phyloP scores from a whole-genome alignment of 2,888 invertebrate species.

The Aelia acuminata region DNA sequence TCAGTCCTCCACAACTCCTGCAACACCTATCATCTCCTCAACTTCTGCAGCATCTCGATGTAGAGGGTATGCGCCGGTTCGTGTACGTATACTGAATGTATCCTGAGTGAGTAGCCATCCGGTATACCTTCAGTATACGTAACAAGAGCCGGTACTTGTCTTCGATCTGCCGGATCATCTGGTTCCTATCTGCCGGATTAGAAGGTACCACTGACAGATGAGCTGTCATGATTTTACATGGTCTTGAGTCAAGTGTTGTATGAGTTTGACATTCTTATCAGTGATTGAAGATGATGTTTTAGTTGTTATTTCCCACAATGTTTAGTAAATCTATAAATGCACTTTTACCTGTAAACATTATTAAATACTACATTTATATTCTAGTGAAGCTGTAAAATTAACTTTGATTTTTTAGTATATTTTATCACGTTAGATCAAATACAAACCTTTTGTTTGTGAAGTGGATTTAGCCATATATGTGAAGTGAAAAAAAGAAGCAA shows the following conservation, averaged over 20 bases:
- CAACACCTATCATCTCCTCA: constrained; percentile 13
- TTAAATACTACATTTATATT: neutral
- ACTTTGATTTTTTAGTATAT: neutral
- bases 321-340: neutral
- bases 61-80: constrained; percentile 73
- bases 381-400: neutral
- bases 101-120: constrained; percentile 97
- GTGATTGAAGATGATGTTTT: neutral
- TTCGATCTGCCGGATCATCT: constrained; percentile 69
- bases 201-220: constrained; percentile 55
- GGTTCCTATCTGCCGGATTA: constrained; percentile 50
- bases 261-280: constrained; percentile 40
- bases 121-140: constrained; percentile 99
- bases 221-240: constrained; percentile 52
- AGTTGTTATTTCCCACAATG: neutral
- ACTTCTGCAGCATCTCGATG: neutral
- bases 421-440: neutral
- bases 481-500: neutral
- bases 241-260: constrained; percentile 51
- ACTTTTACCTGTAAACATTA: neutral
- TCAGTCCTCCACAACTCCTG: constrained; percentile 1
- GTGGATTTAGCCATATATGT: neutral
- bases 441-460: neutral
- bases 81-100: constrained; percentile 99
- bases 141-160: constrained; percentile 95